Percentiles rank a stretch among this genome's conserved stretches.
Evolutionary conservation across 2,113 vertebrate genomes (phyloP).

Genomic region (Peromyscus polionotus): DNA sequence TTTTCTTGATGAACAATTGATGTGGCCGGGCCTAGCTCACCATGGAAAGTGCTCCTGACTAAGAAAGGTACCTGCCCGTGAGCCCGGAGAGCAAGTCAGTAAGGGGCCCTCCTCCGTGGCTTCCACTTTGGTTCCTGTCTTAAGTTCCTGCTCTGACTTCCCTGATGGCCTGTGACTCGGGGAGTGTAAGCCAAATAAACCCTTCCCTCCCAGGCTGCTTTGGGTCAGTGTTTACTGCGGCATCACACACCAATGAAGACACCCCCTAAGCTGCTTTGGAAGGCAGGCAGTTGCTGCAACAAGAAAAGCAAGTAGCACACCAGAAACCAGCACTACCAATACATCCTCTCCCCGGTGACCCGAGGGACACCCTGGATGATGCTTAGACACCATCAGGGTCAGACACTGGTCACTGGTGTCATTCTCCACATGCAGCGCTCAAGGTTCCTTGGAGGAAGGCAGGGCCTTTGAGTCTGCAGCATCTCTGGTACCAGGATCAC

Average conservation of each 20-base stretch:
- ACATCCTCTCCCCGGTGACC: neutral
- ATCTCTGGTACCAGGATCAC: neutral
- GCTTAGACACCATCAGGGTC: neutral
- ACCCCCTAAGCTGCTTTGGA: neutral
- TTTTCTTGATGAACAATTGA: neutral
- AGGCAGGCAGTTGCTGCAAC: neutral
- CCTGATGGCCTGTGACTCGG: fast-evolving
- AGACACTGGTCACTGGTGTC: neutral
- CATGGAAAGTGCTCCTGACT: neutral
- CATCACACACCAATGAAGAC: neutral
- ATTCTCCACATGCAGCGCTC: neutral
- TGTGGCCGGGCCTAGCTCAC: neutral
- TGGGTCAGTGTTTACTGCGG: neutral
- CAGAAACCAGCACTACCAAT: fast-evolving
- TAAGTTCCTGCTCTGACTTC: neutral
- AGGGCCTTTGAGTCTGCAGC: neutral
- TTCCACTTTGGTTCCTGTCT: neutral
- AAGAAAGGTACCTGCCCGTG: neutral
- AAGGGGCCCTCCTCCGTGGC: neutral
- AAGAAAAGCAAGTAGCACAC: neutral
- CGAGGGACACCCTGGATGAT: neutral
- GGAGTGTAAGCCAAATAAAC: neutral
- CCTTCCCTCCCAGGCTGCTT: neutral
- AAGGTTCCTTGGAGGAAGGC: neutral
- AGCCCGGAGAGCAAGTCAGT: neutral